These are phyloP conservation scores for Athalia rosae DNA, from an alignment of 2,888 invertebrate species.

Conservation along the genomic window DNA sequence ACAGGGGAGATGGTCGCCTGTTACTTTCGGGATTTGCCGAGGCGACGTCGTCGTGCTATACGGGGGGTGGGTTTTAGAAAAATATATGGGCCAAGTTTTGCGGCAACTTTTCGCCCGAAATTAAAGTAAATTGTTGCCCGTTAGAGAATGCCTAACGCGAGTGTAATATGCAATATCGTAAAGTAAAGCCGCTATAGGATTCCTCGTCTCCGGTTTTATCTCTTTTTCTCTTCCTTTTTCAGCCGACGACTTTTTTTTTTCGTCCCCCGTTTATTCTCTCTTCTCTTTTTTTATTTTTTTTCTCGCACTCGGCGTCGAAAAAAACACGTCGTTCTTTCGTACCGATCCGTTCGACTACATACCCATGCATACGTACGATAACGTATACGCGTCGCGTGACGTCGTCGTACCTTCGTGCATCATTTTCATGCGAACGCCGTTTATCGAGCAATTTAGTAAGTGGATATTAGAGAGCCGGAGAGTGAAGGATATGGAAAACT, in stretches of 20 bases:
- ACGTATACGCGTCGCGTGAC: not conserved
- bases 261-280: constrained; percentile 35
- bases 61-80: constrained; percentile 8
- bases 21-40: too few species aligned
- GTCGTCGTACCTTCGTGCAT: not conserved
- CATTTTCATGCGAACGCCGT: not conserved
- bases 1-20: too few species aligned
- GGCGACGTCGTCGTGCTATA: constrained; percentile 21
- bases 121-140: constrained; percentile 56
- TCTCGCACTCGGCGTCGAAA: not conserved
- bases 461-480: not conserved
- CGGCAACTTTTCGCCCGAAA: constrained; percentile 46
- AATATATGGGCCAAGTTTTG: constrained; percentile 49
- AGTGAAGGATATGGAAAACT: not conserved
- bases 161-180: constrained; percentile 54
- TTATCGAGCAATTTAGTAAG: not conserved
- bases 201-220: not conserved
- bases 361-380: not conserved
- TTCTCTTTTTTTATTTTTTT: not conserved
- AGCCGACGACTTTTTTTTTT: not conserved
- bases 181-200: constrained; percentile 19
- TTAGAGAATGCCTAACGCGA: constrained; percentile 56
- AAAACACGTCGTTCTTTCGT: too few species aligned
- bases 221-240: constrained; percentile 12
- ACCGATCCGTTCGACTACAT: too few species aligned